These are phyloP conservation scores for Plebejus argus DNA, from an alignment of 2,888 invertebrate species.

Conservation along the genomic window DNA sequence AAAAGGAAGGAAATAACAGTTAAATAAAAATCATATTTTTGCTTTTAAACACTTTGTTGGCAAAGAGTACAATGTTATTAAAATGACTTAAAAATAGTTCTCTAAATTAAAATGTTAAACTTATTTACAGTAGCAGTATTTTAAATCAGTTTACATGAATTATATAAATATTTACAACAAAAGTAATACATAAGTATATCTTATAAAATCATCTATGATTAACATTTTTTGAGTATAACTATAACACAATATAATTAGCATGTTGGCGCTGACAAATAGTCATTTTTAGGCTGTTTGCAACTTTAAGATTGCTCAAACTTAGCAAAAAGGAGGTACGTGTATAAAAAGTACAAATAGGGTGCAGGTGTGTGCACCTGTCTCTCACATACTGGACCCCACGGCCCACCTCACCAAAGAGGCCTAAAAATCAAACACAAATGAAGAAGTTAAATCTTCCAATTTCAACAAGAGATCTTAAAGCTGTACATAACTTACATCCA, in stretches of 20 bases:
- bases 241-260: neutral
- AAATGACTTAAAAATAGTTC: neutral
- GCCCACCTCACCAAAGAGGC: neutral
- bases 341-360: no score
- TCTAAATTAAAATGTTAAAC: neutral
- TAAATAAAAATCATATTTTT: neutral
- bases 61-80: neutral
- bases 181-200: neutral
- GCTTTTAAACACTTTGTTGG: neutral
- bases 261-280: no score
- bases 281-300: no score
- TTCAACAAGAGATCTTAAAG: neutral
- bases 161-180: neutral
- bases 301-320: no score
- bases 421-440: neutral
- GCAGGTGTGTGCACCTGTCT: no score
- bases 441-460: neutral
- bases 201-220: neutral
- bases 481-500: no score
- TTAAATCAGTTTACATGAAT: neutral
- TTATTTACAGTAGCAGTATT: neutral
- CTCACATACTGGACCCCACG: no score
- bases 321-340: no score
- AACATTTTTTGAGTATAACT: neutral
- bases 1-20: no score